These are phyloP conservation scores for Tupiocoris notatus DNA, from an alignment of 2,888 invertebrate genomes.

Conservation along the genomic window DNA sequence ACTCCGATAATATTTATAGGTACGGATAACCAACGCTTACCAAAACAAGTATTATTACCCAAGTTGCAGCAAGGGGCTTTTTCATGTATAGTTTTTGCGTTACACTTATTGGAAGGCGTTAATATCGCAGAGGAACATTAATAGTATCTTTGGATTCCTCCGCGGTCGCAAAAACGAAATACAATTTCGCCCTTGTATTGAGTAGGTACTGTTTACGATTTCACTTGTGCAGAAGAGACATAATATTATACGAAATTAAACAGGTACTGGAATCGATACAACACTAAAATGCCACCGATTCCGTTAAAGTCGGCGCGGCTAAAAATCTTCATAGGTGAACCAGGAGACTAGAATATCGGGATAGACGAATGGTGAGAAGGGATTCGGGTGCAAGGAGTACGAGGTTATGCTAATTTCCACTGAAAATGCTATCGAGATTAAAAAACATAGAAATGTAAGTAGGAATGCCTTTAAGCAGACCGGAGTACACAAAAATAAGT, in stretches of 20 bases:
- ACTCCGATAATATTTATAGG: neutral
- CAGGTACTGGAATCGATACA: slow-evolving; percentile 11
- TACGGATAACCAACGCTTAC: slow-evolving; percentile 15
- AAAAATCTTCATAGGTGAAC: slow-evolving; percentile 20
- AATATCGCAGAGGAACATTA: slow-evolving; percentile 17
- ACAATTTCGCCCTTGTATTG: slow-evolving; percentile 10
- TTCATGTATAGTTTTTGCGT: neutral
- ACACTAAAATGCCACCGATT: neutral
- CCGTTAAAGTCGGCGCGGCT: neutral
- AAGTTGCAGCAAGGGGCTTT: slow-evolving; percentile 12
- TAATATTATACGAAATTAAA: slow-evolving; percentile 28
- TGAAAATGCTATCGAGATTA: slow-evolving; percentile 5
- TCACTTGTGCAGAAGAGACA: slow-evolving; percentile 31
- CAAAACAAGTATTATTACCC: slow-evolving; percentile 5
- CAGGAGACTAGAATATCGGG: slow-evolving; percentile 38
- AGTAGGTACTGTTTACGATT: slow-evolving; percentile 20
- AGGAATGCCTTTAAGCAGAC: slow-evolving; percentile 32
- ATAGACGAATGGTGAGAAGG: slow-evolving; percentile 1
- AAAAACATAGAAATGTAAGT: slow-evolving; percentile 37
- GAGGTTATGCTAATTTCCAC: neutral
- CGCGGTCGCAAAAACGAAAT: slow-evolving; percentile 12
- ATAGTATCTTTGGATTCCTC: slow-evolving; percentile 29
- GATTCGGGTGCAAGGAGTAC: neutral
- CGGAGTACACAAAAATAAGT: slow-evolving; percentile 40
- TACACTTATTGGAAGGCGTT: slow-evolving; percentile 36